These are phyloP conservation scores for Globodera ellingtonae DNA, from an alignment of 1,140 invertebrate genomes.

Conservation along the genomic window DNA sequence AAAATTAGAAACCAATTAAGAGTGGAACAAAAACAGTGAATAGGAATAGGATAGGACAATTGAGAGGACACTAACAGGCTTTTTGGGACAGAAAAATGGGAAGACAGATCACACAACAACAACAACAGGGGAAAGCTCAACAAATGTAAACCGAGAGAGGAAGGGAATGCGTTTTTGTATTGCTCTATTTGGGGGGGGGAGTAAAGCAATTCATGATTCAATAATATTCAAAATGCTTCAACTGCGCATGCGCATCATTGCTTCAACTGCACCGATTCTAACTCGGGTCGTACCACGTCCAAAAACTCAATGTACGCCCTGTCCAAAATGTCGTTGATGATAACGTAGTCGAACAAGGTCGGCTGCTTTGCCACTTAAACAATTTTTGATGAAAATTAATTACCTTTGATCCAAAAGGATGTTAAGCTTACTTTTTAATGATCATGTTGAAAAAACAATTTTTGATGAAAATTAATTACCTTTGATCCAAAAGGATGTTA, in stretches of 20 bases:
- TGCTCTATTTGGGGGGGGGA: too few species aligned
- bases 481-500: background rate
- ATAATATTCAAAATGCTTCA: background rate
- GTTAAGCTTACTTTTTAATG: background rate
- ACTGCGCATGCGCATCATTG: background rate
- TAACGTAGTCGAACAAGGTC: slow-evolving; percentile 84
- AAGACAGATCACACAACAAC: too few species aligned
- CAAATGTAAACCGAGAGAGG: too few species aligned
- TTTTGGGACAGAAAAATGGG: too few species aligned
- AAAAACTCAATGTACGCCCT: slow-evolving; percentile 79
- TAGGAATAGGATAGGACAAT: too few species aligned
- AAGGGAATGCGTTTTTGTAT: too few species aligned
- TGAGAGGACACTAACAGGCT: too few species aligned
- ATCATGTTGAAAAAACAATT: background rate
- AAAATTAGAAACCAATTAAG: too few species aligned
- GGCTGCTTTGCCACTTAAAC: slow-evolving; percentile 52
- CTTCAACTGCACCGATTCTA: slow-evolving; percentile 20
- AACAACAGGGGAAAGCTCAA: too few species aligned
- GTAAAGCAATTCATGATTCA: too few species aligned
- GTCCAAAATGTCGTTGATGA: slow-evolving; percentile 89
- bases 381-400: slow-evolving; percentile 8
- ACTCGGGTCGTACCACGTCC: slow-evolving; percentile 49
- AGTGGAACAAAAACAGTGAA: too few species aligned
- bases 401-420: background rate
- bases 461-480: background rate